Evolutionary conservation across 2,113 vertebrate species (phyloP), one percentile per base, ranked within the genome.

Genomic region (Nesogale talazaci): DNA sequence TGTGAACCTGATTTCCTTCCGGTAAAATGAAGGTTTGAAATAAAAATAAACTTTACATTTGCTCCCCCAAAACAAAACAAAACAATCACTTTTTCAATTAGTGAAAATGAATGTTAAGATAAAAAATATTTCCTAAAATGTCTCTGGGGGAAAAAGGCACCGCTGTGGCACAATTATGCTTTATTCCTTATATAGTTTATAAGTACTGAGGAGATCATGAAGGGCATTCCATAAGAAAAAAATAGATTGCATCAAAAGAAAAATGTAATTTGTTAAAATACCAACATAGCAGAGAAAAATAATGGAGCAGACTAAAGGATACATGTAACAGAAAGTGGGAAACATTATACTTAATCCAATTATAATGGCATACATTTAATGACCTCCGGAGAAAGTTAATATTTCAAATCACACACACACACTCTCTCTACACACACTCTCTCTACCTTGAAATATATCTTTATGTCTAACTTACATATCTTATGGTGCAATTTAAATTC

Each of bases 401-500:
- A 95, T 94, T 89, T 94, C n/a, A 94, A 93, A 81, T 61, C 81
- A 89, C 77, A 80, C 22, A 80, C 31, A 52, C 46, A 52, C 14
- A 52, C 83, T 59, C 34, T 86, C 65, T 52, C 61, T 83, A 79
- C 74, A 52, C 46, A 52, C 14, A 52, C 83, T 59, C 34, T 86
- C 65, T 52, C 61, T 83, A 79, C 74, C 83, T 94, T 81, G 81
- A 95, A 92, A 92, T 79, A 93, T 84, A 42, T 83, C 88, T 96
- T 92, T 87, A 84, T 36, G 46, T 94, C 80, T 92, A 89, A 82
- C 72, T 92, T 94, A 95, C 93, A 85, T 91, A 86, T 93, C 90
- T 94, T 67, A 74, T 75, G 42, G 83, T 94, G 69, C 61, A 89
- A 94, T 93, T 96, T 94, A 92, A 92, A 90, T 95, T 96, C 84